Evolutionary conservation across 2,797 vertebrate genomes (phyloP), one percentile per base, ranked within the genome.

Genomic region (Chiloscyllium punctatum): DNA sequence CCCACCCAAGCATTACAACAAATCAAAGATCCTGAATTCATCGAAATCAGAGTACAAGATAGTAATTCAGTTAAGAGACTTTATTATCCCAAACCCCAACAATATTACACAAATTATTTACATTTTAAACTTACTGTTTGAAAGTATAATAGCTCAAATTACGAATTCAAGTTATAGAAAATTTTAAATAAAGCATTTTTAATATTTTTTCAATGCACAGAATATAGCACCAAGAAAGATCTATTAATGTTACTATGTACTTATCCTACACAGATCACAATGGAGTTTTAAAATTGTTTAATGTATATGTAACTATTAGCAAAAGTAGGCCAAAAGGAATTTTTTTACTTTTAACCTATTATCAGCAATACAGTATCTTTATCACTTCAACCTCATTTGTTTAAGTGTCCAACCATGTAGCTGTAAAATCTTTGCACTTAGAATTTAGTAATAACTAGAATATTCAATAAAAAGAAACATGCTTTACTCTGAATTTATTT

Each of bases 61-160:
- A 71, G 71, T 30, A 74, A 66, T 74, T 72, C 69, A 94, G 69
- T 42, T 72, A 72, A 94, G 69, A 94, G 69, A 53, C 94, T 94
- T 94, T 94, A 94, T 94, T 94, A 94, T 5, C 69, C 92, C 27
- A 94, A 74, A 27, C 42, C 71, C 94, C 23, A 94, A 62, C 57
- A 91, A 25, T 94, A 69, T 94, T 91, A 94, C 94, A 94, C 94
- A 74, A 94, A 68, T 74, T 94, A 94, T 72, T 94, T 94, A 94
- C 71, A 94, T 74, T 94, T 94, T 94, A 74, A 94, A 94, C 71
- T 72, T 94, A 91, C 57, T 74, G 42, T 74, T 94, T 15, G 69
- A 72, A 68, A 66, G 57, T 68, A 94, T 48, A 94, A 94, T 94
- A 94, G 69, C 69, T 8, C 23, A 94, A 69, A 94, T 72, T 53